Conservation (phyloP, 2,797 vertebrate genomes). For the Oreonectes daqikongensis region DNA sequence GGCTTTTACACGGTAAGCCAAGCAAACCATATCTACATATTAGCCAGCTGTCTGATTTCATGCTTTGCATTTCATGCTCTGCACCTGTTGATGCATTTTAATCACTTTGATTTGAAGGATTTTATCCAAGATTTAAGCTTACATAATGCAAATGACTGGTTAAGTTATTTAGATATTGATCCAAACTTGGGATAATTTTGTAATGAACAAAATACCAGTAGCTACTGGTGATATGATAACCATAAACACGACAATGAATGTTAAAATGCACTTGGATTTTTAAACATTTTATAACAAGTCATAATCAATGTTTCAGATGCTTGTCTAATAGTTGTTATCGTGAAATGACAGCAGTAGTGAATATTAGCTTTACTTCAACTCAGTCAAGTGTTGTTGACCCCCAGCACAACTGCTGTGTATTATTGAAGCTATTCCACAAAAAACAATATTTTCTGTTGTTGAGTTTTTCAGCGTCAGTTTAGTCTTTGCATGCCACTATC, state of each 20-base stretch:
- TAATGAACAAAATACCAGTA: neutral
- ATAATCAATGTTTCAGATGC: neutral
- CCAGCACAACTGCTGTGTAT: neutral
- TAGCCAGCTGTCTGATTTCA: neutral
- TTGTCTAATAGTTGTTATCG: neutral
- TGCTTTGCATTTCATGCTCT: neutral
- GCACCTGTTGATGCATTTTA: neutral
- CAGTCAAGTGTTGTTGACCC: slow-evolving; percentile 36
- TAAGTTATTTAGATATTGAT: neutral
- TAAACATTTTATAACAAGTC: too few species aligned
- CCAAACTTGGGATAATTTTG: neutral
- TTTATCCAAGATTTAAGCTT: neutral
- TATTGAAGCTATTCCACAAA: neutral
- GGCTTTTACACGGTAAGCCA: slow-evolving; percentile 88
- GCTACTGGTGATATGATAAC: slow-evolving; percentile 7
- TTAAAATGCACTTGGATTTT: neutral
- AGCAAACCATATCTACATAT: slow-evolving; percentile 21
- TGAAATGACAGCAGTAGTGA: slow-evolving; percentile 7
- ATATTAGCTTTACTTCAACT: slow-evolving; percentile 25
- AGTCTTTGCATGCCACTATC: neutral
- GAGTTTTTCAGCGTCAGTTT: neutral
- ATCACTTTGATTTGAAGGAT: neutral
- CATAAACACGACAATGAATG: neutral
- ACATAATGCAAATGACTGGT: neutral
- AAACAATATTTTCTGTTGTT: neutral